Conservation (phyloP, 2,797 vertebrate species). For the Hippocampus kuda region DNA sequence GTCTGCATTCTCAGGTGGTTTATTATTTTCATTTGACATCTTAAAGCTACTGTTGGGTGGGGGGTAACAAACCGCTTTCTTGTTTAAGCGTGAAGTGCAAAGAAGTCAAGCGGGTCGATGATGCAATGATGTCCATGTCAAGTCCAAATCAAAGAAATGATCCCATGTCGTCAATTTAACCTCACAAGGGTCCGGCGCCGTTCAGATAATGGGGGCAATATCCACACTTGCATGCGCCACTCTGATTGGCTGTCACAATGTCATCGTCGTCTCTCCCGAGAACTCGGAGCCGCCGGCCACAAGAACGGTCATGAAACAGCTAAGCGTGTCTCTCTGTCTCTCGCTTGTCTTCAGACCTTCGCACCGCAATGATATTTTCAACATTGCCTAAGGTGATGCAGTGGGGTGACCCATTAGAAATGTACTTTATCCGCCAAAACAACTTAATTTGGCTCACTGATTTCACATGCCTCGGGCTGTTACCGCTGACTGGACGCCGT, state of each 20-base stretch:
- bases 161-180: slow-evolving; percentile 5
- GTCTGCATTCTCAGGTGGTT: background rate
- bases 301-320: slow-evolving; percentile 35
- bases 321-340: slow-evolving; percentile 41
- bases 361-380: slow-evolving; percentile 37
- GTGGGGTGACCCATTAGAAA: slow-evolving; percentile 54
- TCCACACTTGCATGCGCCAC: slow-evolving; percentile 16
- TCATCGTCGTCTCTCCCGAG: slow-evolving; percentile 27
- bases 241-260: slow-evolving; percentile 24
- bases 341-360: slow-evolving; percentile 20
- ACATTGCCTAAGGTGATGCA: slow-evolving; percentile 46
- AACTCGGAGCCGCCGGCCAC: slow-evolving; percentile 35
- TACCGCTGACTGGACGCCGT: slow-evolving; percentile 6
- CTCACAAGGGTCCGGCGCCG: slow-evolving; percentile 11
- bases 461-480: slow-evolving; percentile 19
- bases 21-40: background rate
- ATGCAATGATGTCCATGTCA: background rate
- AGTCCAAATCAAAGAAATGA: slow-evolving; percentile 11
- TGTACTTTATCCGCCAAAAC: slow-evolving; percentile 45
- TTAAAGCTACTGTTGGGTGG: too few species aligned
- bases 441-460: slow-evolving; percentile 45
- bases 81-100: background rate
- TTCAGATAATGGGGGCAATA: slow-evolving; percentile 34
- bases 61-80: too few species aligned
- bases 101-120: background rate